Percentiles rank a stretch among this genome's conserved stretches.
Evolutionary conservation across 2,797 vertebrate species (phyloP).

Genomic region (Semotilus atromaculatus): DNA sequence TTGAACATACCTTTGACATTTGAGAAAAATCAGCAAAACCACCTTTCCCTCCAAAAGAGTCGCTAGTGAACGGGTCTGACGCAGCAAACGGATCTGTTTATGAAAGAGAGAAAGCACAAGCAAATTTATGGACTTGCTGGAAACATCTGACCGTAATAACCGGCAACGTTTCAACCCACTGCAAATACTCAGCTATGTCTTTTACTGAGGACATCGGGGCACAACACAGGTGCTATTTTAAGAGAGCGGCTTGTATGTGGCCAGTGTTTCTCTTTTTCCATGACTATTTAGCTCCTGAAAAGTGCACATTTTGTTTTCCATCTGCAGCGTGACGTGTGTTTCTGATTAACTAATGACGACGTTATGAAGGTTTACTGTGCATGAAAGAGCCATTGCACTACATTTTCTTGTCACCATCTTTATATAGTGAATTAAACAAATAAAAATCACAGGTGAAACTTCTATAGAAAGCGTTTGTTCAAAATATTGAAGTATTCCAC

Average conservation of each 20-base stretch:
- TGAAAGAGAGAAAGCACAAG: constrained; percentile 58
- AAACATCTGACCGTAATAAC: constrained; percentile 61
- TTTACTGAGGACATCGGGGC: constrained; percentile 56
- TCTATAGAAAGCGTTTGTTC: background rate
- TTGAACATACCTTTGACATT: constrained; percentile 91
- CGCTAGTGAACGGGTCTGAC: constrained; percentile 85
- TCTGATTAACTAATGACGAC: constrained; percentile 76
- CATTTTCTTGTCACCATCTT: background rate
- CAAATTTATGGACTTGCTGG: constrained; percentile 61
- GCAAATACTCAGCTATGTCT: constrained; percentile 62
- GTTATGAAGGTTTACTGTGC: constrained; percentile 69
- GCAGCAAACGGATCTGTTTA: constrained; percentile 88
- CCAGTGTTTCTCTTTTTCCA: constrained; percentile 75
- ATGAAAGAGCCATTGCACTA: constrained; percentile 5
- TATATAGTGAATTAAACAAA: background rate
- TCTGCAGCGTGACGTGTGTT: constrained; percentile 71
- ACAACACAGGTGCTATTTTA: constrained; percentile 66
- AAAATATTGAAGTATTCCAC: background rate
- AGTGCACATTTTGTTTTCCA: constrained; percentile 68
- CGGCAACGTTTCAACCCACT: constrained; percentile 59
- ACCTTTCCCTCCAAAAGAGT: constrained; percentile 81
- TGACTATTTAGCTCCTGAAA: constrained; percentile 69
- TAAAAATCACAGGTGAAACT: background rate
- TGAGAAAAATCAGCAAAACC: constrained; percentile 98
- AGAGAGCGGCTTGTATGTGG: constrained; percentile 64